Conservation (phyloP, 1,140 invertebrate genomes). For the Halesus radiatus region DNA sequence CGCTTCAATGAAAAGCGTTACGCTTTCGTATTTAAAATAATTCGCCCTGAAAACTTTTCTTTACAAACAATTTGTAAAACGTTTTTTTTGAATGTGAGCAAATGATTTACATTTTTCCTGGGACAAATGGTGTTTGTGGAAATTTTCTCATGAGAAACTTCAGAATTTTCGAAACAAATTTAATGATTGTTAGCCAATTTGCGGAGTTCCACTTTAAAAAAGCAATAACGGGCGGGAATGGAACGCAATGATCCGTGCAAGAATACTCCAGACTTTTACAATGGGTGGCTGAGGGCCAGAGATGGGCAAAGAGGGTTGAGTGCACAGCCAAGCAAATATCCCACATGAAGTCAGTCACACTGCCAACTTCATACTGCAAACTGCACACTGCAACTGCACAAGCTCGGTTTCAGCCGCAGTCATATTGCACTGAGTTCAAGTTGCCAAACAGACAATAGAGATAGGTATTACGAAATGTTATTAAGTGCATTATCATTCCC, state of each 20-base stretch:
- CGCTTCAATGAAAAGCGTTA: too few species aligned
- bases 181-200: slow-evolving; percentile 29
- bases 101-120: too few species aligned
- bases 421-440: neutral
- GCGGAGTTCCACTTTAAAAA: slow-evolving; percentile 13
- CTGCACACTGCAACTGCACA: too few species aligned
- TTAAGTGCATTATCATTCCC: too few species aligned
- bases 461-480: too few species aligned
- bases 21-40: too few species aligned
- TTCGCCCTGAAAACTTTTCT: too few species aligned
- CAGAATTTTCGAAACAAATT: slow-evolving; percentile 4
- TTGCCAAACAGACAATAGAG: too few species aligned
- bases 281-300: slow-evolving; percentile 42
- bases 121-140: too few species aligned
- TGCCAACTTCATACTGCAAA: neutral
- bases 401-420: neutral
- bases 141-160: too few species aligned
- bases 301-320: slow-evolving; percentile 14
- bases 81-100: too few species aligned
- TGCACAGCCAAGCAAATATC: slow-evolving; percentile 19
- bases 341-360: neutral
- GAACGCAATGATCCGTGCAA: slow-evolving; percentile 55
- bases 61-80: too few species aligned
- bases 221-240: slow-evolving; percentile 47
- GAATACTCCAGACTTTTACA: slow-evolving; percentile 46